These are phyloP conservation scores for Cheilosia urbana DNA, from an alignment of 2,888 invertebrate genomes.

Conservation along the genomic window DNA sequence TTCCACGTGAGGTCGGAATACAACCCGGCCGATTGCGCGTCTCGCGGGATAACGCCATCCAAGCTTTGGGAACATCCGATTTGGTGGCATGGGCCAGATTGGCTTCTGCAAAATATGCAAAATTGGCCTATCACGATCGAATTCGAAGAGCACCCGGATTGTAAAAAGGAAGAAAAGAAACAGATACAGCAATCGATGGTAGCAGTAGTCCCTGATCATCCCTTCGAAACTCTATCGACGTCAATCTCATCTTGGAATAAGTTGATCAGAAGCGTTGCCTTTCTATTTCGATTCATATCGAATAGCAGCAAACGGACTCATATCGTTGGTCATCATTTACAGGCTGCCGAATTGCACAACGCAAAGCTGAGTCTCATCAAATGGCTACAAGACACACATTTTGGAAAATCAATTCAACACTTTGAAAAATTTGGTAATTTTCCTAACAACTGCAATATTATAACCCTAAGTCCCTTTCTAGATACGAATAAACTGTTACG, in stretches of 20 bases:
- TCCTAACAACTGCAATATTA: no score
- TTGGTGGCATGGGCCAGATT: no score
- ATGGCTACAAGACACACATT: background rate
- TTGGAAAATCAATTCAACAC: background rate
- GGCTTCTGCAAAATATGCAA: background rate
- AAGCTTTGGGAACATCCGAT: no score
- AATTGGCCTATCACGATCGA: background rate
- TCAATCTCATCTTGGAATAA: background rate
- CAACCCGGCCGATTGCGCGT: background rate
- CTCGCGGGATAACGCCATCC: background rate
- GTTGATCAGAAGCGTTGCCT: background rate
- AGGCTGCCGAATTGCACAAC: background rate
- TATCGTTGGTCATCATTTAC: no score
- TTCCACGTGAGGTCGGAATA: background rate
- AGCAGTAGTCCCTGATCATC: background rate
- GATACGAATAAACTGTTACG: background rate
- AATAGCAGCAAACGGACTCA: background rate
- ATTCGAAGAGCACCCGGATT: background rate
- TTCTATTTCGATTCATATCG: background rate
- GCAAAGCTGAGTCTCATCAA: slow-evolving; percentile 5
- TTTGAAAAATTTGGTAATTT: no score
- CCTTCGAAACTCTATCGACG: no score
- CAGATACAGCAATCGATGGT: background rate
- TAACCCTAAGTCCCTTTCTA: no score
- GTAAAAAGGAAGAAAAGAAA: slow-evolving; percentile 7